Percentiles rank a stretch among this genome's conserved stretches.
These are phyloP conservation scores for Altica lythri DNA, from an alignment of 2,888 invertebrate genomes.

Conservation along the genomic window DNA sequence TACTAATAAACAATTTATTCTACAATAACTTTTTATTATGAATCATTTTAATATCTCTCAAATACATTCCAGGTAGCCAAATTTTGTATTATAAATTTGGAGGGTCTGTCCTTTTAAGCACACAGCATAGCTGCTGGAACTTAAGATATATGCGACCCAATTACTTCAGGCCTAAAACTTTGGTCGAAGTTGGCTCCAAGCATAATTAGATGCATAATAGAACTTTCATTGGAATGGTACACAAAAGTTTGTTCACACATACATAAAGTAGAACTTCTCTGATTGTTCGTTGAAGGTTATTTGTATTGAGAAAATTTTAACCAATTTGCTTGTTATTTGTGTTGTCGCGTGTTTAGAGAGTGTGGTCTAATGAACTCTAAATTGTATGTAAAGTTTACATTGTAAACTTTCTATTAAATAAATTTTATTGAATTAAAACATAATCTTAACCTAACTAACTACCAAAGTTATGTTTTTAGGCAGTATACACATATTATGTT, in stretches of 20 bases:
- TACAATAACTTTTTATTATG: conserved; percentile 3
- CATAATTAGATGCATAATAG: neutral
- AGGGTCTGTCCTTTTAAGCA: neutral
- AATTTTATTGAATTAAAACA: no score
- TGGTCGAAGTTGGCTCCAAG: neutral
- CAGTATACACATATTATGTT: no score
- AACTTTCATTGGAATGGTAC: neutral
- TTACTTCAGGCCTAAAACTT: neutral
- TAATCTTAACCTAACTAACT: no score
- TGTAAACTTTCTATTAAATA: no score
- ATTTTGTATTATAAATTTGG: neutral
- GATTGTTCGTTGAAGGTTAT: no score
- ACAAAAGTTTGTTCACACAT: neutral
- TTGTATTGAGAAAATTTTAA: no score
- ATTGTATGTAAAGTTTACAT: no score
- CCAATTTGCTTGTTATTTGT: no score
- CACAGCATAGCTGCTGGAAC: neutral
- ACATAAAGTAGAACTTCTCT: neutral
- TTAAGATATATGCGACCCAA: conserved; percentile 4
- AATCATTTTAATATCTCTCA: conserved; percentile 1
- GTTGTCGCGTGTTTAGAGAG: no score
- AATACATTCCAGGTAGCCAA: neutral
- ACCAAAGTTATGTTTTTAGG: no score
- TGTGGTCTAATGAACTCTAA: no score
- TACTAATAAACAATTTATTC: no score